Conservation (phyloP, 64 coral and sea anemone species). For the Anthopleura sola region DNA sequence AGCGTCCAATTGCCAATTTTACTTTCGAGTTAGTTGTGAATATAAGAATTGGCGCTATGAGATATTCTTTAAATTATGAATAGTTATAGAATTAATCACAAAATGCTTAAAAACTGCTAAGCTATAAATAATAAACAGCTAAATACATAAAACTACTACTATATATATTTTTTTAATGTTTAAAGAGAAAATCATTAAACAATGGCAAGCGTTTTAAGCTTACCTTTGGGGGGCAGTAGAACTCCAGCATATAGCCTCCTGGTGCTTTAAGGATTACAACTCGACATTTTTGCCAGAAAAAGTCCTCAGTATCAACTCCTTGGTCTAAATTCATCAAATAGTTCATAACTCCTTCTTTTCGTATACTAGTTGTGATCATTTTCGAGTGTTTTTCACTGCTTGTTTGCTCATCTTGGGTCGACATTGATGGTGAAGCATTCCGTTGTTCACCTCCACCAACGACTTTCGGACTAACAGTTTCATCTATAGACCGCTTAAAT, state of each 20-base stretch:
- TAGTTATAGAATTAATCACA: background rate
- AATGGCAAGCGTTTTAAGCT: background rate
- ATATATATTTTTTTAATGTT: background rate
- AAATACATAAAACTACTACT: background rate
- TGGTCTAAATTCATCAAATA: slow-evolving; percentile 94
- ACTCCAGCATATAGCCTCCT: slow-evolving; percentile 97
- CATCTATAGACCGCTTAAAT: slow-evolving; percentile 78
- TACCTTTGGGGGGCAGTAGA: slow-evolving; percentile 98
- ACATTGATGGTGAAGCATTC: slow-evolving; percentile 31
- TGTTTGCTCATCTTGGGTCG: slow-evolving; percentile 31
- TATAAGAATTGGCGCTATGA: background rate
- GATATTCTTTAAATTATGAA: background rate
- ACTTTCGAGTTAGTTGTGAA: background rate
- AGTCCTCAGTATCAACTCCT: slow-evolving; percentile 90
- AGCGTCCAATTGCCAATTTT: background rate
- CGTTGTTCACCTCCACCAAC: background rate
- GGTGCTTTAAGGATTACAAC: slow-evolving; percentile 91
- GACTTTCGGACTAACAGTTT: slow-evolving; percentile 4
- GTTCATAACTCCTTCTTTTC: slow-evolving; percentile 83
- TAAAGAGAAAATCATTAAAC: background rate
- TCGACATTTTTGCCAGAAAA: slow-evolving; percentile 98
- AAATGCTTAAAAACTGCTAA: background rate
- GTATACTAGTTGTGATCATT: slow-evolving; percentile 48
- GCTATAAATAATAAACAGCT: background rate
- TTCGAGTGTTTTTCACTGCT: slow-evolving; percentile 25